Conservation (phyloP, 2,888 invertebrate genomes). For the Gari tellinella region DNA sequence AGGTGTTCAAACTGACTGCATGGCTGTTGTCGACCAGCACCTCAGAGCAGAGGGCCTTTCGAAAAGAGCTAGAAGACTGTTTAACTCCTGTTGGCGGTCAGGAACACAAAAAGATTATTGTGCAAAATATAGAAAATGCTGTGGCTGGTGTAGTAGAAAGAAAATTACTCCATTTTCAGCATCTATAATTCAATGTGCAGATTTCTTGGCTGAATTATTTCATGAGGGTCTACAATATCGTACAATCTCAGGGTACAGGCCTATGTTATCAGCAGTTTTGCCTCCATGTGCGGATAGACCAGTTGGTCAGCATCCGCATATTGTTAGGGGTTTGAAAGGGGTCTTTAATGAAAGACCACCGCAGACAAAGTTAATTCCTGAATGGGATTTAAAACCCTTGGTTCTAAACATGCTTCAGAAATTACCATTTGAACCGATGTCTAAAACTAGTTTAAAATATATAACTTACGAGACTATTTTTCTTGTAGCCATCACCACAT, state of each 20-base stretch:
- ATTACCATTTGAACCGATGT: conserved; percentile 31
- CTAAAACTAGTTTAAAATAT: conserved; percentile 18
- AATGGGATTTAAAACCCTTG: conserved; percentile 38
- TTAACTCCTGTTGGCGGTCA: conserved; percentile 28
- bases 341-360: conserved; percentile 35
- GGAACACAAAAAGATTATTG: conserved; percentile 39
- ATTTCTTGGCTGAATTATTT: conserved; percentile 18
- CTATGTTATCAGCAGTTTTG: conserved; percentile 20
- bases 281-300: conserved; percentile 3
- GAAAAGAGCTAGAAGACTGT: conserved; percentile 21
- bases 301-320: conserved; percentile 31
- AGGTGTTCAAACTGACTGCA: conserved; percentile 42
- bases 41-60: conserved; percentile 41
- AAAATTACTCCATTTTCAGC: conserved; percentile 24
- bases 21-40: conserved; percentile 44
- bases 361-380: conserved; percentile 19
- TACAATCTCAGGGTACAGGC: conserved; percentile 27
- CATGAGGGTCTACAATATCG: conserved; percentile 17
- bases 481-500: conserved; percentile 12
- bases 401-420: conserved; percentile 22
- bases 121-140: conserved; percentile 17
- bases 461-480: conserved; percentile 19
- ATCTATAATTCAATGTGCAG: conserved; percentile 11
- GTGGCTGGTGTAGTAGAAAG: conserved; percentile 29
- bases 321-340: conserved; percentile 18